phyloP scores from a whole-genome alignment of 1,140 invertebrate genomes.

The Piezodorus guildinii region DNA sequence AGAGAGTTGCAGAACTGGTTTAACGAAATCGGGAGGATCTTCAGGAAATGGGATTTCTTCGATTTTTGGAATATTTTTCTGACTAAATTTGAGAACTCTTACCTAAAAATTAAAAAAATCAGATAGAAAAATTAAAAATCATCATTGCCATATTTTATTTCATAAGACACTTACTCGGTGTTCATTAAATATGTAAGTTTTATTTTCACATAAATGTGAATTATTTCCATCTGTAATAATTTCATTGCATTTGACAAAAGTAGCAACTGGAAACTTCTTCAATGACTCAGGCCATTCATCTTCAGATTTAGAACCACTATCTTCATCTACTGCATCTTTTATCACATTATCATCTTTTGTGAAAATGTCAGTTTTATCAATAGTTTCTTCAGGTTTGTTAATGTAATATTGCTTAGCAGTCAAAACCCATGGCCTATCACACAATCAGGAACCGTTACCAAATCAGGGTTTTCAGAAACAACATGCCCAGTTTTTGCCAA shows the following conservation, averaged over 20 bases:
- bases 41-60: slow-evolving; percentile 5
- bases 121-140: neutral
- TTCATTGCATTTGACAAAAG: neutral
- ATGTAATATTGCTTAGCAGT: no score
- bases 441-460: no score
- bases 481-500: no score
- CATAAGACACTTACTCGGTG: neutral
- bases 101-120: neutral
- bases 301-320: no score
- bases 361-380: no score
- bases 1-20: neutral
- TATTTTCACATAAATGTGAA: neutral
- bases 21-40: neutral
- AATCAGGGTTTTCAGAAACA: no score
- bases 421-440: no score
- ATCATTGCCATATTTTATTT: neutral
- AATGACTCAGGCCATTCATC: neutral
- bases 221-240: neutral
- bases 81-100: neutral
- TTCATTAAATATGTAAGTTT: neutral
- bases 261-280: neutral
- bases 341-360: no score
- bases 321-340: no score
- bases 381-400: no score
- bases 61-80: neutral